Percentiles rank a stretch among this genome's conserved stretches.
Conservation (phyloP, 2,888 invertebrate genomes). For the Balanococcus diminutus region DNA sequence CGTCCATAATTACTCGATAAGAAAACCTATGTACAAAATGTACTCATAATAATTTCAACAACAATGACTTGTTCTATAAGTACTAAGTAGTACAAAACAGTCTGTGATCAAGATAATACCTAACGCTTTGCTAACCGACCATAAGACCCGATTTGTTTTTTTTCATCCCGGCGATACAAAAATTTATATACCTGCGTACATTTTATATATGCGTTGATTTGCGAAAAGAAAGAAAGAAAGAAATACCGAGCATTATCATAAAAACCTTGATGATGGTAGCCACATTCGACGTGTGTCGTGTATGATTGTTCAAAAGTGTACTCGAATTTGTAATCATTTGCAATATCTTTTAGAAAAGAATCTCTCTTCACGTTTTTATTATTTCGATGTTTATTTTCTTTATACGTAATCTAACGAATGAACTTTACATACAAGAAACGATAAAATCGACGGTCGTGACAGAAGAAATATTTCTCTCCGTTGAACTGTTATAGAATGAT, state of each 20-base stretch:
- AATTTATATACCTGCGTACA: no score
- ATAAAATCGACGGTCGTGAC: background rate
- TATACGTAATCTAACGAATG: background rate
- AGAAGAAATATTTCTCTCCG: background rate
- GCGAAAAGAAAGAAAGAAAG: background rate
- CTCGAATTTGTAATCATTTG: background rate
- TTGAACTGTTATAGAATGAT: background rate
- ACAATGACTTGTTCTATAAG: background rate
- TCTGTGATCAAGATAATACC: background rate
- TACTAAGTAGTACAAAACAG: background rate
- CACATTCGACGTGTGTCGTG: background rate
- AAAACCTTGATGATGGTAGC: background rate
- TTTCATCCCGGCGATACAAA: background rate
- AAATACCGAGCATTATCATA: background rate
- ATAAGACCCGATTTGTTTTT: background rate
- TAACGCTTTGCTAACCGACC: constrained; percentile 17
- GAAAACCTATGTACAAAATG: background rate
- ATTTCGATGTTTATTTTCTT: background rate
- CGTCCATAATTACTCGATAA: background rate
- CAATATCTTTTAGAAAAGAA: background rate
- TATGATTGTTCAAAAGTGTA: background rate
- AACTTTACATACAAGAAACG: background rate
- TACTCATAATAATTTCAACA: background rate
- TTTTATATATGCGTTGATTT: background rate
- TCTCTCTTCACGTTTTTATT: background rate